Evolutionary conservation across 2,113 vertebrate species (phyloP), one percentile per base, ranked within the genome.

Genomic region (Clarias macrocephalus): DNA sequence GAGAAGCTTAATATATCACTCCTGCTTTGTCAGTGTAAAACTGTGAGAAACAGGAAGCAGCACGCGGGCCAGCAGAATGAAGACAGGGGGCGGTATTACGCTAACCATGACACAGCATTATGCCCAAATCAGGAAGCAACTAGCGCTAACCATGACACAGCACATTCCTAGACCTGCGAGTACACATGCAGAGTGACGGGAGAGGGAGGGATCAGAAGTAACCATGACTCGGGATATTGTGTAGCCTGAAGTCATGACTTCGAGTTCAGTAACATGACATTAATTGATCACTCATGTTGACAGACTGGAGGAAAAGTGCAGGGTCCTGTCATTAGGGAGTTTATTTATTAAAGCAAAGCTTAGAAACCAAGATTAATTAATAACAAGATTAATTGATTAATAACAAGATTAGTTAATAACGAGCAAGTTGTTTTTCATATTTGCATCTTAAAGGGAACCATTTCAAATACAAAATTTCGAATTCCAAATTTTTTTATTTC

Each of bases 201-300:
- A 52, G 33, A 62, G 89, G 56, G 88, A 90, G 89, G 90, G 87
- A 66, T 75, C 11, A 11, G 62, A 84, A 62, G 80, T 91, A 91
- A 94, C 89, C 94, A 85, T 94, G 93, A 94, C 73, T 37, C 75
- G 82, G 92, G 90, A 88, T 73, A 81, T 90, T 85, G 76, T 65
- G n/a, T 33, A 13, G 15, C 56, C 30, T 60, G 57, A 60, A 81
- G 9, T 23, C 30, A 37, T 81, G 57, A 62, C 28, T 62, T 81
- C 5, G 57, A 33, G 77, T 80, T 80, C 77, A 80, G 28, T 80
- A n/a, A 59, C 54, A 59, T 16, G 28, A 59, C 12, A 28, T 59
- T 33, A 12, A 33, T 59, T 80, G 18, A 18, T 33, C 18, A 33
- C n/a, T 54, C 11, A 16, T n/a, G n/a, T 76, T 76, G 42, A 52